Conservation (phyloP, 1,140 invertebrate genomes). For the Sycophila sp. region DNA sequence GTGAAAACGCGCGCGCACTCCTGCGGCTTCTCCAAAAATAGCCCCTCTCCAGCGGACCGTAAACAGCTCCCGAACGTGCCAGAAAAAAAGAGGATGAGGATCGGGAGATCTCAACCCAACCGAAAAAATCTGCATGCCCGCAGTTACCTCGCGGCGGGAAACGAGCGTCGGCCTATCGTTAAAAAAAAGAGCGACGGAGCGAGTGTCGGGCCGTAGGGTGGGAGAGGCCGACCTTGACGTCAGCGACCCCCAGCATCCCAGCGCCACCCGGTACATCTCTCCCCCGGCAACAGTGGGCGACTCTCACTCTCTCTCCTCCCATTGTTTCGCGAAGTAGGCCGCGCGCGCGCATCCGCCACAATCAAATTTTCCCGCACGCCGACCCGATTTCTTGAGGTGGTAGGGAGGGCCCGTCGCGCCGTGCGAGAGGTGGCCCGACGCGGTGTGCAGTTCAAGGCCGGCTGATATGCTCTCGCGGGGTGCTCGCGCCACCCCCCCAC, state of each 20-base stretch:
- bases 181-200: neutral
- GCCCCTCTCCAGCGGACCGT: too few species aligned
- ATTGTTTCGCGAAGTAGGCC: slow-evolving; percentile 44
- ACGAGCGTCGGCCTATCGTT: too few species aligned
- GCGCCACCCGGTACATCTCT: neutral
- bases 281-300: slow-evolving; percentile 30
- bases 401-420: slow-evolving; percentile 10
- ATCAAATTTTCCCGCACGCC: neutral
- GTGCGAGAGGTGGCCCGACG: too few species aligned
- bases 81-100: too few species aligned
- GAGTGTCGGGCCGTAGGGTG: neutral
- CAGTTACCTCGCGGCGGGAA: too few species aligned
- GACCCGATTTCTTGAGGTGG: slow-evolving; percentile 9
- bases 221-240: slow-evolving; percentile 41
- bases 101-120: too few species aligned
- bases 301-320: slow-evolving; percentile 8
- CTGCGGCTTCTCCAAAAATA: too few species aligned
- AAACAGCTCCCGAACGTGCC: too few species aligned
- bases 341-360: slow-evolving; percentile 12
- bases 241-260: slow-evolving; percentile 11
- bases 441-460: too few species aligned
- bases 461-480: slow-evolving; percentile 22
- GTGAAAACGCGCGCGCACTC: too few species aligned
- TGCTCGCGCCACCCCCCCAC: slow-evolving; percentile 3
- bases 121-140: too few species aligned